Percentiles rank a stretch among this genome's conserved stretches.
phyloP scores from a whole-genome alignment of 2,797 vertebrate genomes.

The Gymnothorax reevesii region DNA sequence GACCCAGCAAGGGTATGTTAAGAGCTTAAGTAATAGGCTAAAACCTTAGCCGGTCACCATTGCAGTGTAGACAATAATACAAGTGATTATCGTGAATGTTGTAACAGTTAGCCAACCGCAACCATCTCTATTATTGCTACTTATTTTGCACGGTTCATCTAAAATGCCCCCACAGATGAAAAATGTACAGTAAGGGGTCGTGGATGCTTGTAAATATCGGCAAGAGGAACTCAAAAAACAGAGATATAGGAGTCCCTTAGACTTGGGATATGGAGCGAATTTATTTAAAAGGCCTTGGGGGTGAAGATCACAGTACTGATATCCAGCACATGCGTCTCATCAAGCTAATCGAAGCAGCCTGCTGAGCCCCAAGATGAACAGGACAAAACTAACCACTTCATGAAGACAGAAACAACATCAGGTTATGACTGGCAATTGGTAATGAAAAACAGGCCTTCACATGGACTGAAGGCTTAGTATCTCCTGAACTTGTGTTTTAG shows the following conservation, averaged over 20 bases:
- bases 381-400: constrained; percentile 59
- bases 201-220: neutral
- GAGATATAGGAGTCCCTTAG: neutral
- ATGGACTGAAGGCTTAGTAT: constrained; percentile 39
- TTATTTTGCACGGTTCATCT: neutral
- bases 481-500: constrained; percentile 44
- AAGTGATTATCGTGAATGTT: neutral
- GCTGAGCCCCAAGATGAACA: constrained; percentile 53
- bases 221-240: neutral
- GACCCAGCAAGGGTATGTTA: neutral
- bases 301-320: constrained; percentile 54
- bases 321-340: constrained; percentile 57
- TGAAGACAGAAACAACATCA: constrained; percentile 50
- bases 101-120: neutral
- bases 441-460: constrained; percentile 55
- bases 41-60: neutral
- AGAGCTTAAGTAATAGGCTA: neutral
- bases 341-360: constrained; percentile 60
- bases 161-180: neutral
- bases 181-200: neutral
- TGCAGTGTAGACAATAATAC: neutral
- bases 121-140: neutral
- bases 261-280: constrained; percentile 53
- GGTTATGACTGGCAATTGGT: constrained; percentile 49
- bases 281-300: constrained; percentile 44